Conservation (phyloP, 2,797 vertebrate genomes). For the Coregonus ussuriensis region DNA sequence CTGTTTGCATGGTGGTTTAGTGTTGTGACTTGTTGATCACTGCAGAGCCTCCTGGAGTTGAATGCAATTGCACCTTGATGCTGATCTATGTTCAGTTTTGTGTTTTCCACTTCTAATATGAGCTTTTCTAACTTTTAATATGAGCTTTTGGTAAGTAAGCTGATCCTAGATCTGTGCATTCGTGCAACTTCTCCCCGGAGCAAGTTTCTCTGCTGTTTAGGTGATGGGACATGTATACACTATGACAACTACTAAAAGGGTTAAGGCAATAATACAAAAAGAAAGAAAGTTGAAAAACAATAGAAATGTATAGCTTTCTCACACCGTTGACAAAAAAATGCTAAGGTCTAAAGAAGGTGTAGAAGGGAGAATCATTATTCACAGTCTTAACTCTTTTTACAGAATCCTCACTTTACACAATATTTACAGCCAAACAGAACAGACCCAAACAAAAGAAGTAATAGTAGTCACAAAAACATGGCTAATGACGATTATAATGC, state of each 20-base stretch:
- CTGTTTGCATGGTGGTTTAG: conserved; percentile 26
- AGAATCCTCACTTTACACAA: conserved; percentile 67
- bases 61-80: not conserved
- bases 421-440: conserved; percentile 72
- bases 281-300: conserved; percentile 64
- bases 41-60: conserved; percentile 1
- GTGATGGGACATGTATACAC: conserved; percentile 44
- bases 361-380: conserved; percentile 62
- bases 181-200: conserved; percentile 34
- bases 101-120: not conserved
- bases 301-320: conserved; percentile 64
- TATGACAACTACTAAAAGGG: conserved; percentile 61
- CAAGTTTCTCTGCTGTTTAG: conserved; percentile 12
- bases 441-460: conserved; percentile 48
- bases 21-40: not conserved
- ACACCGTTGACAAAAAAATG: conserved; percentile 44
- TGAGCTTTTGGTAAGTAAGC: conserved; percentile 17
- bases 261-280: conserved; percentile 76
- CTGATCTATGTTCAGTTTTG: conserved; percentile 14
- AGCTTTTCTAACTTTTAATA: not conserved
- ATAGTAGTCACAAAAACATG: conserved; percentile 51
- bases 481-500: conserved; percentile 58
- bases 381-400: conserved; percentile 66
- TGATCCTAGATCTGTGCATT: conserved; percentile 37
- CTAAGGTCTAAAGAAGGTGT: conserved; percentile 60